Base-by-base conservation (phyloP, 2,797 vertebrate species). In the Labroides dimidiatus region DNA sequence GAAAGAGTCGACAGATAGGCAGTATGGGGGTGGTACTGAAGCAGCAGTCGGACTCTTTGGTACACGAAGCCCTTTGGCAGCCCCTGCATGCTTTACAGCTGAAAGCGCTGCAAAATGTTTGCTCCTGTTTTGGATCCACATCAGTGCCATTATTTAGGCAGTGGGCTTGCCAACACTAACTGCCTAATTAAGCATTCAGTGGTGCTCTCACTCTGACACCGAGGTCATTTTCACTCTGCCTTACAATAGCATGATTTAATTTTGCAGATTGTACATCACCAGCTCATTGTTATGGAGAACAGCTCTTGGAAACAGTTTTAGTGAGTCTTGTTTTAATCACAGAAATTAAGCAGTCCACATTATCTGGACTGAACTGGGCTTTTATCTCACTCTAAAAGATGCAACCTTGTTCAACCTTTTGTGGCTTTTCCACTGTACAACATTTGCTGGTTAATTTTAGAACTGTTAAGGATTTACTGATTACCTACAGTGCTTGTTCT, bases 121-220 rank as follows among this genome's bases (percentile, higher is more conserved):
- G 69, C 77, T 72, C 82, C 71, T 81, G 72, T 75, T 87, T 88
- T 86, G 89, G 86, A 91, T 77, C 67, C 56, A 64, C 68, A 90
- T 80, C 89, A 89, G 80, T 64, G 43, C 76, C 80, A 87, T 92
- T 82, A 91, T 88, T 87, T 84, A 86, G 79, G 82, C 71, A 42
- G 64, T 20, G 33, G 15, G 71, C 82, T 77, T 88, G 88, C 89
- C 90, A 88, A 87, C 81, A 71, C 77, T 86, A 82, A 88, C 84
- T 75, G 85, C 75, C 75, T 85, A 88, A 91, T 91, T 86, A 88
- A 80, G 82, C 81, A 86, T 90, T 88, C 86, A 83, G 75, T 42
- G 50, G 69, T 63, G 66, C 85, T 84, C 77, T 84, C 72, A 60
- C 64, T 67, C 70, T 80, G 84, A 90, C 87, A 81, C 87, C 84